Evolutionary conservation across 92 coral and sea anemone genomes (phyloP), one percentile per base, ranked within the genome.

Genomic region (Hydrozoanthus gracilis): DNA sequence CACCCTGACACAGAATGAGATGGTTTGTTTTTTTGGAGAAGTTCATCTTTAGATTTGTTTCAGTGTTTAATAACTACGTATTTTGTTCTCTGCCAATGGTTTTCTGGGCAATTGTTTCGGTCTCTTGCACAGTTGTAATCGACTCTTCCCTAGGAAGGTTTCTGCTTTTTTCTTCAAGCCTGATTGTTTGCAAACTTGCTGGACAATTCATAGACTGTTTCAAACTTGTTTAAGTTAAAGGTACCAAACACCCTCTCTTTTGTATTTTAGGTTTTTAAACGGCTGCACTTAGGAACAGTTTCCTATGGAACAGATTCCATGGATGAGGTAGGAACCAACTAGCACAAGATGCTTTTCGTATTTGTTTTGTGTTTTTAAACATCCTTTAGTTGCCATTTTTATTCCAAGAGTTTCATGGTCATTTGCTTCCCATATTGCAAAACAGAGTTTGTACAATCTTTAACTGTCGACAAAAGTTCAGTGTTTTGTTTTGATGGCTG

Each of bases 1-100:
- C 58, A 97, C 99, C 0, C 92, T 97, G 17, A 97, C 99, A 54
- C 98, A 97, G 87, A 97, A 97, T 91, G 99, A 97, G 87, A 97
- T 97, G 99, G 99, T 96, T 88, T 72, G 87, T 54, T 47, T 12
- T 49, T 20, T 60, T 46, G 10, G 35, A 39, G 14, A 7, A 83
- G n/a, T 6, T n/a, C n/a, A n/a, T n/a, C n/a, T n/a, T n/a, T n/a
- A n/a, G n/a, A n/a, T n/a, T n/a, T n/a, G n/a, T n/a, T n/a, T n/a
- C n/a, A n/a, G n/a, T n/a, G n/a, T n/a, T n/a, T n/a, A n/a, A n/a
- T n/a, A n/a, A n/a, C n/a, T n/a, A n/a, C n/a, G n/a, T n/a, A n/a
- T n/a, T n/a, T n/a, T n/a, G n/a, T n/a, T n/a, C n/a, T n/a, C n/a
- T n/a, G n/a, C n/a, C n/a, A n/a, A n/a, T n/a, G n/a, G n/a, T n/a